Evolutionary conservation across 1,140 invertebrate species (phyloP).

Genomic region (Bombus sibiricus): DNA sequence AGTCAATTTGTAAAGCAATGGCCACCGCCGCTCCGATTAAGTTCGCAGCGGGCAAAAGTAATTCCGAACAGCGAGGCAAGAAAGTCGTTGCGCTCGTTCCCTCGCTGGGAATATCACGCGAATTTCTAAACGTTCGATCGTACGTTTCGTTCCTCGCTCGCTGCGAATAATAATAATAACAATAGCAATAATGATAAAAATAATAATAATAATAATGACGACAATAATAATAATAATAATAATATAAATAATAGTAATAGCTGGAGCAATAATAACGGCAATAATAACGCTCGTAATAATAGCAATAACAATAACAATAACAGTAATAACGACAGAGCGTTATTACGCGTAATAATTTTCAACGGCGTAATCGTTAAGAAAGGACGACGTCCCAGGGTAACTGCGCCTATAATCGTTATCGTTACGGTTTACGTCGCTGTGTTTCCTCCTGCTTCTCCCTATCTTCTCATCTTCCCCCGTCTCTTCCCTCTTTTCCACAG

Average conservation of each 20-base stretch:
- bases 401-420: constrained; percentile 83
- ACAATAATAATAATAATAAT: constrained; percentile 60
- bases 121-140: constrained; percentile 28
- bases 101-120: constrained; percentile 11
- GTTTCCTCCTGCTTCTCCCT: constrained; percentile 58
- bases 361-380: constrained; percentile 83
- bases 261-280: constrained; percentile 73
- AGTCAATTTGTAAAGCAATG: constrained; percentile 15
- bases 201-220: constrained; percentile 57
- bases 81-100: not conserved
- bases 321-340: constrained; percentile 81
- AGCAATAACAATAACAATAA: constrained; percentile 74
- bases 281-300: constrained; percentile 69
- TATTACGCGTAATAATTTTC: constrained; percentile 83
- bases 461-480: constrained; percentile 4
- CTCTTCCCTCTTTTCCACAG: not conserved
- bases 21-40: constrained; percentile 1
- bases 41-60: constrained; percentile 19
- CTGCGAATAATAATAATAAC: constrained; percentile 49
- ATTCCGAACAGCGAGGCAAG: not conserved
- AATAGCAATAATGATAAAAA: constrained; percentile 48
- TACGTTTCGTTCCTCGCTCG: not conserved
- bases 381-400: constrained; percentile 81
- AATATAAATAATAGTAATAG: constrained; percentile 70
- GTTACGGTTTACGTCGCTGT: constrained; percentile 81